phyloP scores from a whole-genome alignment of 2,888 invertebrate species.

The Callinectes sapidus region DNA sequence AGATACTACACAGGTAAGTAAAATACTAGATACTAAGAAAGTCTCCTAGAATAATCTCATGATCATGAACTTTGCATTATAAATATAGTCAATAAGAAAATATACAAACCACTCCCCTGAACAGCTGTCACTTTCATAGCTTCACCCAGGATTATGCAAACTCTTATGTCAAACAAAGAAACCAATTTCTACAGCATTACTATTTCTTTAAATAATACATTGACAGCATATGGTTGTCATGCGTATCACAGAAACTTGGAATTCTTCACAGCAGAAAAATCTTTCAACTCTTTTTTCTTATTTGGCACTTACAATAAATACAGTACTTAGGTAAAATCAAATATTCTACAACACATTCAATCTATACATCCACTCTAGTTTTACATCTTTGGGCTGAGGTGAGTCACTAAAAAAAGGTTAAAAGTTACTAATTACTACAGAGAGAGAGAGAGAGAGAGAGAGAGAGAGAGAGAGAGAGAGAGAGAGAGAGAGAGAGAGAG shows the following conservation, averaged over 20 bases:
- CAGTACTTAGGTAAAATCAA: background rate
- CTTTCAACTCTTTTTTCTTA: background rate
- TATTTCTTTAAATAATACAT: slow-evolving; percentile 13
- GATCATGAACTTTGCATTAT: slow-evolving; percentile 18
- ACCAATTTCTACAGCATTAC: slow-evolving; percentile 24
- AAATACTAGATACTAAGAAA: slow-evolving; percentile 13
- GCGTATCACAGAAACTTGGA: slow-evolving; percentile 32
- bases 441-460: too few relatives aligned
- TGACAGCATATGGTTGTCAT: slow-evolving; percentile 24
- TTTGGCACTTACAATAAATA: slow-evolving; percentile 31
- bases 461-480: too few relatives aligned
- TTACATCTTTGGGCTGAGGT: slow-evolving; percentile 31
- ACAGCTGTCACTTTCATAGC: slow-evolving; percentile 8
- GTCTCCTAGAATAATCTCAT: slow-evolving; percentile 5
- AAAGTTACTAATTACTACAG: slow-evolving; percentile 16
- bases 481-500: too few relatives aligned
- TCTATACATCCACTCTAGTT: slow-evolving; percentile 24
- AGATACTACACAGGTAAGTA: slow-evolving; percentile 17
- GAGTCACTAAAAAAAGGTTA: background rate
- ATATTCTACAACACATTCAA: slow-evolving; percentile 21
- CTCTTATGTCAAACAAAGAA: slow-evolving; percentile 15
- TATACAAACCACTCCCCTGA: slow-evolving; percentile 18
- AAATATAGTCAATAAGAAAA: slow-evolving; percentile 3
- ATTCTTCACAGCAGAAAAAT: slow-evolving; percentile 27
- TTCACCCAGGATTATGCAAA: slow-evolving; percentile 24